Percentiles rank a stretch among this genome's conserved stretches.
Evolutionary conservation across 2,113 vertebrate species (phyloP).

Genomic region (Emydura subglobosa): DNA sequence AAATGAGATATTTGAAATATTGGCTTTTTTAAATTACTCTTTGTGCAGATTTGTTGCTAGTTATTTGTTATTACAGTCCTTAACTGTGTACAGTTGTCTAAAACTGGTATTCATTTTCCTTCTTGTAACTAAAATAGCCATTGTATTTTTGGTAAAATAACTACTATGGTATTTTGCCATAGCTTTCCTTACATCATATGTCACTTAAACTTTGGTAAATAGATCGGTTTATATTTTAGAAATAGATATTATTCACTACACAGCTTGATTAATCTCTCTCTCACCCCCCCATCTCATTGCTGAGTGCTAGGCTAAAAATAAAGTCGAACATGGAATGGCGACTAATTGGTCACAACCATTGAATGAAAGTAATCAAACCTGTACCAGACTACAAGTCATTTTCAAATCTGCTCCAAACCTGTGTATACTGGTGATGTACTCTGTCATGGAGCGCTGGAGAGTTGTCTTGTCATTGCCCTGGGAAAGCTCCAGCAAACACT

Average conservation of each 20-base stretch:
- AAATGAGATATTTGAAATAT: neutral
- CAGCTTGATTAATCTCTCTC: neutral
- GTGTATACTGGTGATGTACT: neutral
- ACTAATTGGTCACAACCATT: neutral
- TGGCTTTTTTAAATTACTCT: neutral
- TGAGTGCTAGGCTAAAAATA: neutral
- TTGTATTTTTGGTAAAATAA: neutral
- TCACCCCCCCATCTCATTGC: accelerated
- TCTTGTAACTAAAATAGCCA: neutral
- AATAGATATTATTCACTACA: neutral
- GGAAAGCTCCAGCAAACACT: neutral
- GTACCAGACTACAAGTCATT: accelerated
- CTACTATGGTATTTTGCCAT: accelerated
- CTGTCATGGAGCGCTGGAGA: neutral
- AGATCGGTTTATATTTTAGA: neutral
- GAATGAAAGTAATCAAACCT: accelerated
- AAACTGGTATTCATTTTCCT: neutral
- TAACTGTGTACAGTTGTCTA: neutral
- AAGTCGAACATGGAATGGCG: no score
- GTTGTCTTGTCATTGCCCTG: neutral
- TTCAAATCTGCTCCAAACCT: neutral
- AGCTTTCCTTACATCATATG: no score
- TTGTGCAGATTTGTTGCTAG: neutral
- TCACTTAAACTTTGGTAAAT: neutral
- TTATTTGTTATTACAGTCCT: neutral